These are phyloP conservation scores for Drosophila persimilis DNA, from an alignment of 1,140 invertebrate genomes.

Conservation along the genomic window DNA sequence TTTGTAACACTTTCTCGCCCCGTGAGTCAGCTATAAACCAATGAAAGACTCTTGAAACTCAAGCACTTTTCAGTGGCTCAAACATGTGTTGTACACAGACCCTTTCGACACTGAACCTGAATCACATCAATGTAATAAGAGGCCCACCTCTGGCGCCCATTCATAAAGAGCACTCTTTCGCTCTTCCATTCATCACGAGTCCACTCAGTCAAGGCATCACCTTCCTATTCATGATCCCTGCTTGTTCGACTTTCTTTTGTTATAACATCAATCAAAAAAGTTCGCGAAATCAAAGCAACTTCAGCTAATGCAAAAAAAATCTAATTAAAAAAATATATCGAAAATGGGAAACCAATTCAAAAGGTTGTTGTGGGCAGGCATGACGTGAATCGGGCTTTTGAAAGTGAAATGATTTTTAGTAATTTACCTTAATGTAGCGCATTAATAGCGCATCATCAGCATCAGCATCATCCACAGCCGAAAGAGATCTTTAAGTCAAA, in stretches of 20 bases:
- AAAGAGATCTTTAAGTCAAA: conserved; percentile 52
- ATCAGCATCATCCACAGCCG: conserved; percentile 23
- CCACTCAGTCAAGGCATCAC: conserved; percentile 36
- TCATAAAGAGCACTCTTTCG: conserved; percentile 44
- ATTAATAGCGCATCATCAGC: conserved; percentile 68
- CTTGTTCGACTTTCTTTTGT: conserved; percentile 55
- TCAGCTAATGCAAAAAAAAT: conserved; percentile 36
- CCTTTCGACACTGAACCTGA: not conserved
- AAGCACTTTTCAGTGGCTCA: conserved; percentile 20
- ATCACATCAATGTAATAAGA: conserved; percentile 17
- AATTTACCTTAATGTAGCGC: conserved; percentile 63
- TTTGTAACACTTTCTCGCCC: conserved; percentile 65
- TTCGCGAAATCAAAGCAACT: conserved; percentile 45
- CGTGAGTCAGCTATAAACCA: conserved; percentile 42
- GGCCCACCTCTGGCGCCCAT: conserved; percentile 33
- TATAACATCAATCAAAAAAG: conserved; percentile 47
- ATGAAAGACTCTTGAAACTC: conserved; percentile 26
- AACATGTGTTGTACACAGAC: conserved; percentile 7
- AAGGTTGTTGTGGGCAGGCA: conserved; percentile 48
- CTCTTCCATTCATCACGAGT: conserved; percentile 8
- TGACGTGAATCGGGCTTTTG: conserved; percentile 47
- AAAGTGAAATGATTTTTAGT: conserved; percentile 63
- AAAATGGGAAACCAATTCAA: conserved; percentile 42
- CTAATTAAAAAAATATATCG: conserved; percentile 44
- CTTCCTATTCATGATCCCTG: conserved; percentile 39